A percentile compares a stretch with the other conserved stretches of the same genome.
Conservation (phyloP, 1,140 invertebrate species). For the Sitophilus oryzae region DNA sequence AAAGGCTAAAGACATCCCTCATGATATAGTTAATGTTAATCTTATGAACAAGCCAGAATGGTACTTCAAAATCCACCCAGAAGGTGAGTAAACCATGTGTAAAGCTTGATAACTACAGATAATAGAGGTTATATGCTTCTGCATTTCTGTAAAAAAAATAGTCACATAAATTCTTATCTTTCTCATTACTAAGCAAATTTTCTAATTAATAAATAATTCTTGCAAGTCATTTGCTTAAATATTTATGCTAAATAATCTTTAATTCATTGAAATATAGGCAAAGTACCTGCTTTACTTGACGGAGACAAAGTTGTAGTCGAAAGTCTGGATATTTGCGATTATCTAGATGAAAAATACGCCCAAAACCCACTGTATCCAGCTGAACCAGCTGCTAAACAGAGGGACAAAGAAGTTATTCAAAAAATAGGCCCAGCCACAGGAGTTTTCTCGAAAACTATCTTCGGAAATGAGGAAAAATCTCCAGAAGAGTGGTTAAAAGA, state of each 20-base stretch:
- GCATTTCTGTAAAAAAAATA: too few relatives aligned
- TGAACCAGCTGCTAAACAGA: constrained; percentile 67
- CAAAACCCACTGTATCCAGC: constrained; percentile 61
- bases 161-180: too few relatives aligned
- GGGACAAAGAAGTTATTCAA: constrained; percentile 72
- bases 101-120: too few relatives aligned
- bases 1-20: constrained; percentile 75
- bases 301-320: constrained; percentile 66
- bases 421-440: constrained; percentile 48
- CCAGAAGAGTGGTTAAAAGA: constrained; percentile 32
- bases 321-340: constrained; percentile 76
- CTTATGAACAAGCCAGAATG: constrained; percentile 81
- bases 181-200: too few relatives aligned
- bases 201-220: too few relatives aligned
- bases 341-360: constrained; percentile 75
- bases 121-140: too few relatives aligned
- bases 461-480: constrained; percentile 27
- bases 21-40: constrained; percentile 79
- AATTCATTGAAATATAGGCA: constrained; percentile 42
- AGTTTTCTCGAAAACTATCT: constrained; percentile 30
- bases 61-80: constrained; percentile 58
- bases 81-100: constrained; percentile 30
- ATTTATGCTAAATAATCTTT: neutral
- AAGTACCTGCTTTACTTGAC: constrained; percentile 73
- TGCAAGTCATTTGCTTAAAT: too few relatives aligned